Percentiles rank a stretch among this genome's conserved stretches.
These are phyloP conservation scores for Rhinogobius similis DNA, from an alignment of 2,113 vertebrate genomes.

Conservation along the genomic window DNA sequence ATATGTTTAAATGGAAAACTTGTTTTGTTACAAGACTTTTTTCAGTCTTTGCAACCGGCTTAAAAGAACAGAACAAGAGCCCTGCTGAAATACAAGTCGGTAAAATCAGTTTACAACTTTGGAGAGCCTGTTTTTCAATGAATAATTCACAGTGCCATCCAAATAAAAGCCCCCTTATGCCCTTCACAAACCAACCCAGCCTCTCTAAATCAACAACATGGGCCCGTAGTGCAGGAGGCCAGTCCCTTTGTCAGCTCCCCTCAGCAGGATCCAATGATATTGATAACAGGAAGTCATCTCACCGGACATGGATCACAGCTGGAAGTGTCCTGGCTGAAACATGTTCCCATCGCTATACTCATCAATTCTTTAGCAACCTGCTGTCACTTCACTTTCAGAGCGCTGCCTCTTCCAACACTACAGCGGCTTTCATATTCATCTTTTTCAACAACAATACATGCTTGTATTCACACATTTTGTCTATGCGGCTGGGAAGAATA, in stretches of 20 bases:
- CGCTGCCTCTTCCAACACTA: background rate
- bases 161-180: constrained; percentile 36
- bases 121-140: constrained; percentile 36
- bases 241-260: constrained; percentile 62
- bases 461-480: background rate
- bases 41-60: background rate
- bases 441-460: background rate
- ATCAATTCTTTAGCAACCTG: constrained; percentile 76
- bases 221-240: constrained; percentile 27
- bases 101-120: constrained; percentile 36
- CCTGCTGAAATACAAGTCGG: constrained; percentile 17
- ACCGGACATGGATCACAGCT: constrained; percentile 69
- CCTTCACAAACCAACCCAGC: constrained; percentile 30
- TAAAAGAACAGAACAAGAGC: constrained; percentile 27
- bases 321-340: constrained; percentile 70
- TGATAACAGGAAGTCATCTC: constrained; percentile 77
- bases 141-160: constrained; percentile 50
- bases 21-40: background rate
- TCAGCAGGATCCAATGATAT: constrained; percentile 73
- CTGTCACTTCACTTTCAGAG: constrained; percentile 56
- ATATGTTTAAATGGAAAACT: background rate
- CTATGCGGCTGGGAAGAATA: background rate
- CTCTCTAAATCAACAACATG: constrained; percentile 22
- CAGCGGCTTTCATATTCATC: background rate
- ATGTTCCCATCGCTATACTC: constrained; percentile 67